Base-by-base conservation (phyloP, 92 coral and sea anemone genomes). In the Metridium senile region DNA sequence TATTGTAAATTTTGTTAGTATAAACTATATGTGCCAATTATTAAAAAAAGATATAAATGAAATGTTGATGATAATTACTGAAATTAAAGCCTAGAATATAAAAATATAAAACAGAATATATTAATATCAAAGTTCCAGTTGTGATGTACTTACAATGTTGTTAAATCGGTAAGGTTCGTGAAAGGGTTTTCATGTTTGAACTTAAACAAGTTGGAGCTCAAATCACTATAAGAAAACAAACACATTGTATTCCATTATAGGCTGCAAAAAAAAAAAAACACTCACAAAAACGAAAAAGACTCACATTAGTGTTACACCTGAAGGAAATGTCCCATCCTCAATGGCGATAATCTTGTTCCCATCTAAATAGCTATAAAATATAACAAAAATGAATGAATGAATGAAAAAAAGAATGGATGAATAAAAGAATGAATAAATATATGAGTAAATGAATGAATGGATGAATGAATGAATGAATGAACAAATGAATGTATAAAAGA, bases 151-250 rank as follows among this genome's bases (percentile, higher is more conserved):
- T 90, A 94, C 98, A 94, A 72, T 27, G 9, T 9, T 0, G 23
- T 56, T 33, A 94, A 90, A 16, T 71, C 62, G 32, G 90, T 67
- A 67, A 94, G 79, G 59, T 91, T 89, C 9, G 94, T 85, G 62
- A 94, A 94, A 72, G 88, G 93, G 80, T 94, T 90, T 27, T 88
- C 90, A 58, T 94, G 98, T 76, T 90, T 92, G 76, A 94, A 94
- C 28, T 89, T 86, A 62, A 94, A 94, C 25, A 72, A 79, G 77
- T 94, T 94, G 73, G 16, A 8, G n/a, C 8, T 30, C 70, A 94
- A 66, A 65, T 67, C 11, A 30, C 98, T 94, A 66, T 62, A 85
- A 82, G 31, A 49, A 22, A 49, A 66, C 19, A 33, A 18, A 62
- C 59, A 28, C 49, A 39, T 39, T 4, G 13, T 4, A 39, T 39